Conservation (phyloP, 2,888 invertebrate species). For the Ametastegia equiseti region DNA sequence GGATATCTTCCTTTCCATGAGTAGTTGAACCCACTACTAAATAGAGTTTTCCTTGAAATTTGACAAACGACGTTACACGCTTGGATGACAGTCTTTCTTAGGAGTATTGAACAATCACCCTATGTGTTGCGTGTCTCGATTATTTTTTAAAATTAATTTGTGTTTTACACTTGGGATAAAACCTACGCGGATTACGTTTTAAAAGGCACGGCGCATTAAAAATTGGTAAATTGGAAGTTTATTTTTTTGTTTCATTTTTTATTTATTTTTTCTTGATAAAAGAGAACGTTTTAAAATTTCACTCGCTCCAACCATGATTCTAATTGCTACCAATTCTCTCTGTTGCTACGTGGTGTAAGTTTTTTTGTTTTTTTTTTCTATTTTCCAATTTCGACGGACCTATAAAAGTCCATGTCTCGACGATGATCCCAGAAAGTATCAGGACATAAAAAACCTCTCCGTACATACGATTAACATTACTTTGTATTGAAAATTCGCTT, state of each 20-base stretch:
- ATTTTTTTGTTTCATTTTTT: conserved; percentile 34
- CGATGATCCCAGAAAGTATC: neutral
- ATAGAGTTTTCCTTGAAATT: conserved; percentile 53
- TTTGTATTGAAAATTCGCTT: neutral
- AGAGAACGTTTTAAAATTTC: conserved; percentile 64
- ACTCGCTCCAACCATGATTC: conserved; percentile 20
- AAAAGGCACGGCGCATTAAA: conserved; percentile 73
- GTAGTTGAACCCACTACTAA: conserved; percentile 29
- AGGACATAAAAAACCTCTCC: conserved; percentile 4
- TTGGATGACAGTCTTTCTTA: conserved; percentile 62
- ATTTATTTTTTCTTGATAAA: conserved; percentile 58
- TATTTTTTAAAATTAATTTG: conserved; percentile 68
- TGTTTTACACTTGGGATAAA: conserved; percentile 62
- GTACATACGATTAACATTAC: neutral
- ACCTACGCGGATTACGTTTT: conserved; percentile 65
- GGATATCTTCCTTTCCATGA: conserved; percentile 15
- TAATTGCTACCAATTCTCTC: neutral
- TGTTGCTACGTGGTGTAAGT: neutral
- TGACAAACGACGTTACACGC: conserved; percentile 55
- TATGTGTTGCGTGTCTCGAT: conserved; percentile 55
- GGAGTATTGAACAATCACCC: conserved; percentile 63
- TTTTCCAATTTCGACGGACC: neutral
- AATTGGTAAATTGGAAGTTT: conserved; percentile 64
- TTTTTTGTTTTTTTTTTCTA: neutral
- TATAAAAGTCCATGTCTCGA: neutral